These are phyloP conservation scores for Sus scrofa DNA, from an alignment of 2,113 vertebrate species.

Conservation along the genomic window T2T-Sscrofa CM000813.6:65530501-65531000, in stretches of 20 bases:
- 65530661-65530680: neutral
- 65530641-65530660: neutral
- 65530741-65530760: neutral
- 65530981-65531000: neutral
- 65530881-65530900: neutral
- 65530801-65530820: neutral
- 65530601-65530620: neutral
- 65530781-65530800: constrained; percentile 40
- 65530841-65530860: neutral
- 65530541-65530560: neutral
- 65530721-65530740: neutral
- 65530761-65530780: neutral
- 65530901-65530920: neutral
- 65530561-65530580: neutral
- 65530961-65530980: neutral
- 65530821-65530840: neutral
- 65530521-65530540: neutral
- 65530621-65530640: neutral
- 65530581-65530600: neutral
- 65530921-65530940: neutral
- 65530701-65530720: neutral
- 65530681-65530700: neutral
- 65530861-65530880: neutral
- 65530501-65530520: neutral
- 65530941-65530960: neutral